Percentiles rank a stretch among this genome's conserved stretches.
Evolutionary conservation across 2,797 vertebrate species (phyloP).

Genomic region (Ptychadena robeensis): DNA sequence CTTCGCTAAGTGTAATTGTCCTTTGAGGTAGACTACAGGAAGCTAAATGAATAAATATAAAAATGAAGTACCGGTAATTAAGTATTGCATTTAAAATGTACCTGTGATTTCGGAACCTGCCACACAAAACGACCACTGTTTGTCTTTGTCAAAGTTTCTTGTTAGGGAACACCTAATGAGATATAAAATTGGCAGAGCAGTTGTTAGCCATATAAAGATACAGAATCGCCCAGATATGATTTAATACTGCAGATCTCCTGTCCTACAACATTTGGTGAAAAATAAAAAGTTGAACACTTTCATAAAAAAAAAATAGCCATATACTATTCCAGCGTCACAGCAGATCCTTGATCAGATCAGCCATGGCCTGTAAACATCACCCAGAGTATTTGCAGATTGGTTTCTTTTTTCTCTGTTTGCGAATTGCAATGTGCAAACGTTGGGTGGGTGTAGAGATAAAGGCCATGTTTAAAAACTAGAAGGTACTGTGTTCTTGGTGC

Average conservation of each 20-base stretch:
- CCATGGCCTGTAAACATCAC: too few species aligned
- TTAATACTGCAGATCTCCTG: background rate
- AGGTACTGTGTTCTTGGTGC: too few species aligned
- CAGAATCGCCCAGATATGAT: background rate
- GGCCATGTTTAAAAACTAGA: too few species aligned
- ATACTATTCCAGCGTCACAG: background rate
- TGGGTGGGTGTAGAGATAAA: too few species aligned
- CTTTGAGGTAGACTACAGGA: too few species aligned
- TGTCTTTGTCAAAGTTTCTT: slow-evolving; percentile 67
- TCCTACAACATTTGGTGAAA: too few species aligned
- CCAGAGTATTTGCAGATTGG: too few species aligned
- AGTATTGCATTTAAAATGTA: slow-evolving; percentile 36
- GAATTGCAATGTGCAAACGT: too few species aligned
- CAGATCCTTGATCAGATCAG: too few species aligned
- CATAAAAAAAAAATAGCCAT: background rate
- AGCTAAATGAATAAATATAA: too few species aligned
- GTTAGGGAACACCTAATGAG: slow-evolving; percentile 70
- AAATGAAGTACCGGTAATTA: too few species aligned
- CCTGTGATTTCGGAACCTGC: slow-evolving; percentile 66
- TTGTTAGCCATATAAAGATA: background rate
- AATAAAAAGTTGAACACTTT: background rate
- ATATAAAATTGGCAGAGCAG: slow-evolving; percentile 18
- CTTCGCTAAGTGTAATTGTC: too few species aligned
- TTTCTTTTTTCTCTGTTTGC: background rate
- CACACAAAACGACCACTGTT: slow-evolving; percentile 66